Percentiles rank a stretch among this genome's conserved stretches.
These are phyloP conservation scores for Echeneis naucrates DNA, from an alignment of 2,797 vertebrate genomes.

Conservation along the genomic window DNA sequence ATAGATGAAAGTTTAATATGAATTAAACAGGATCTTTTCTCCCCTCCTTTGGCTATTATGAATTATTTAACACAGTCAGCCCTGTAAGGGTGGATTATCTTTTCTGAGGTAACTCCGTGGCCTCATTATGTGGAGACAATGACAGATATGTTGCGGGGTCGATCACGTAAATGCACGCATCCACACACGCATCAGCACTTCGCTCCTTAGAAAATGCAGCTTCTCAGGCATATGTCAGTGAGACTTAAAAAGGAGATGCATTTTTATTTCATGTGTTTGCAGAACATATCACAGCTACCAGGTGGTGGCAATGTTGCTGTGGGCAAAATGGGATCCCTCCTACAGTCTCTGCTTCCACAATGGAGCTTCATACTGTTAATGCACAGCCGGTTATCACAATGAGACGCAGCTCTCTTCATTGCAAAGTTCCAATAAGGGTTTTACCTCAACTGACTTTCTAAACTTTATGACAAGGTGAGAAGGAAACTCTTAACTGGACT, in stretches of 20 bases:
- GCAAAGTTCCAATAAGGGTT: slow-evolving; percentile 1
- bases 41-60: neutral
- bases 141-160: neutral
- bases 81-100: neutral
- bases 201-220: neutral
- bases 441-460: slow-evolving; percentile 6
- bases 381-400: slow-evolving; percentile 19
- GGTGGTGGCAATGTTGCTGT: slow-evolving; percentile 84
- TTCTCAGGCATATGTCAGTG: neutral
- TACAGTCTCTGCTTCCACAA: slow-evolving; percentile 20
- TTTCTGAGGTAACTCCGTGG: neutral
- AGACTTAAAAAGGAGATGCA: neutral
- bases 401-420: slow-evolving; percentile 18
- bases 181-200: slow-evolving; percentile 1
- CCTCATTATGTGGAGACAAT: neutral
- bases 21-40: neutral
- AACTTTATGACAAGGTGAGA: neutral
- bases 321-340: slow-evolving; percentile 57
- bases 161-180: neutral
- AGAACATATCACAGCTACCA: slow-evolving; percentile 66
- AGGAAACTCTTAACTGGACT: neutral
- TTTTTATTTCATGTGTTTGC: slow-evolving; percentile 20
- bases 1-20: slow-evolving; percentile 13
- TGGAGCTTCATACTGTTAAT: slow-evolving; percentile 30
- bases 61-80: slow-evolving; percentile 15